Evolutionary conservation across 2,888 invertebrate genomes (phyloP).

Genomic region (Crioceris asparagi): DNA sequence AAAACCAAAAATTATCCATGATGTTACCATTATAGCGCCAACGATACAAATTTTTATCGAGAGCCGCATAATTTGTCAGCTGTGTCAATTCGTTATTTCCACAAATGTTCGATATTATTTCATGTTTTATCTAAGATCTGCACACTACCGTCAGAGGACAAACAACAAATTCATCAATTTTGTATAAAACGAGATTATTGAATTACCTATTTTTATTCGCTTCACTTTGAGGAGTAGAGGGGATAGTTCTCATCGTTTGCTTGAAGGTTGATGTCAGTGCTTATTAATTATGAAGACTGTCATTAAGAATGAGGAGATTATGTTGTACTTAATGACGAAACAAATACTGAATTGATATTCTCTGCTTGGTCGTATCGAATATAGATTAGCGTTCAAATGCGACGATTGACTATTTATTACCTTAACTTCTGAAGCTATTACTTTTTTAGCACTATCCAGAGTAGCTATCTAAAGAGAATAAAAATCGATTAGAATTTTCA

Average conservation of each 20-base stretch:
- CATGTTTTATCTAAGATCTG: background rate
- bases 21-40: conserved; percentile 42
- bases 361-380: too few species aligned
- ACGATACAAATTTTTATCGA: conserved; percentile 44
- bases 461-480: too few species aligned
- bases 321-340: too few species aligned
- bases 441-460: too few species aligned
- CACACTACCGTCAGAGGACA: background rate
- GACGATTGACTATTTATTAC: too few species aligned
- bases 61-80: conserved; percentile 25
- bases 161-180: conserved; percentile 3
- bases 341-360: too few species aligned
- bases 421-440: too few species aligned
- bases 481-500: too few species aligned
- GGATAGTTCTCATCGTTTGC: conserved; percentile 2
- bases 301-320: conserved; percentile 11
- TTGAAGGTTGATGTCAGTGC: conserved; percentile 8
- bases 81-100: conserved; percentile 1
- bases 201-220: conserved; percentile 8
- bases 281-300: conserved; percentile 10
- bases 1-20: conserved; percentile 58
- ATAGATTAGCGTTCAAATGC: too few species aligned
- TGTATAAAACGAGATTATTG: conserved; percentile 7
- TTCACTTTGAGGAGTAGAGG: conserved; percentile 5
- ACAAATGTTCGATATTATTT: background rate